These are phyloP conservation scores for Epizoanthus scotinus DNA, from an alignment of 92 coral and sea anemone genomes.

Conservation along the genomic window DNA sequence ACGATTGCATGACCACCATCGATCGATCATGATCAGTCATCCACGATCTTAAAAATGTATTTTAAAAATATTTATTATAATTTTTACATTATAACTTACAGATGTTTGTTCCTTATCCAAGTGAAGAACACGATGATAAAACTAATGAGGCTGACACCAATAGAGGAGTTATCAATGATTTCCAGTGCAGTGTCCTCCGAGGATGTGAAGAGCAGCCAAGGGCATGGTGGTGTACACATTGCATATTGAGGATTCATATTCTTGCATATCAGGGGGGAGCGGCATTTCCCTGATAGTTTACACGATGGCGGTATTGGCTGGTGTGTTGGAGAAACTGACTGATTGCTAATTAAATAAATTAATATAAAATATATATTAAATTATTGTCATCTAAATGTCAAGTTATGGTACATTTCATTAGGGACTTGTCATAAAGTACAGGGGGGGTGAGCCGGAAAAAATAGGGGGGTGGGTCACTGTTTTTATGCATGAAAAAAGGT, in stretches of 20 bases:
- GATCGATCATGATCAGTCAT: too few relatives aligned
- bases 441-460: too few relatives aligned
- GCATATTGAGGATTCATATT: neutral
- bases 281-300: neutral
- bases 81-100: constrained; percentile 59
- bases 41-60: too few relatives aligned
- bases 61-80: too few relatives aligned
- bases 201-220: constrained; percentile 49
- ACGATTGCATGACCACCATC: too few relatives aligned
- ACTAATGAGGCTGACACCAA: constrained; percentile 60
- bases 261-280: constrained; percentile 1
- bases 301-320: too few relatives aligned
- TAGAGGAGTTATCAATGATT: constrained; percentile 68
- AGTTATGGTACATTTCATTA: too few relatives aligned
- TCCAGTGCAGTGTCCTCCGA: constrained; percentile 50
- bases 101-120: constrained; percentile 76
- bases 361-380: neutral
- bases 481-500: too few relatives aligned
- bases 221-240: constrained; percentile 56
- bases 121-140: constrained; percentile 70
- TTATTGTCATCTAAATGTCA: neutral
- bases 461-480: too few relatives aligned
- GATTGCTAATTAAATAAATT: neutral
- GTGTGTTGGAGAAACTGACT: neutral
- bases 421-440: too few relatives aligned